Percentiles rank a stretch among this genome's conserved stretches.
Evolutionary conservation across 2,888 invertebrate species (phyloP).

Genomic region (Apodemia zela): DNA sequence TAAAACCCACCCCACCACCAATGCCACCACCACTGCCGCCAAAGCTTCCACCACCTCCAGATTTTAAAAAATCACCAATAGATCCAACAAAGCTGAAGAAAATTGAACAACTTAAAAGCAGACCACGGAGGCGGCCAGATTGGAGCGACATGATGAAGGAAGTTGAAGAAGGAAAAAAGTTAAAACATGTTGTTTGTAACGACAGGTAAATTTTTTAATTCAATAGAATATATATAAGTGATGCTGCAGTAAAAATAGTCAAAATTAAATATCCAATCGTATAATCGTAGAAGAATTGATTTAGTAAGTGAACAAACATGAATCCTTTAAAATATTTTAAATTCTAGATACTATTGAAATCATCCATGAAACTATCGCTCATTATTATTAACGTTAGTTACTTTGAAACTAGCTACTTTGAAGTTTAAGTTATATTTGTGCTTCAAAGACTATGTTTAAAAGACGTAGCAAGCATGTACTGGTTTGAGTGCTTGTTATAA

Average conservation of each 20-base stretch:
- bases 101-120: constrained; percentile 86
- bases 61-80: constrained; percentile 81
- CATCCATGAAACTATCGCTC: too few relatives aligned
- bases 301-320: too few relatives aligned
- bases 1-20: constrained; percentile 78
- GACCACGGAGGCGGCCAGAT: constrained; percentile 91
- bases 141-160: constrained; percentile 96
- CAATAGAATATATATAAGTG: neutral
- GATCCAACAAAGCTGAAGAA: constrained; percentile 82
- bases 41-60: constrained; percentile 80
- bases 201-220: constrained; percentile 79
- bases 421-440: too few relatives aligned
- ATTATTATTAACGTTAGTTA: too few relatives aligned
- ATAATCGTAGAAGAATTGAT: too few relatives aligned
- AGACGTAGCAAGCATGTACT: too few relatives aligned
- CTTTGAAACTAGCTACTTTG: too few relatives aligned
- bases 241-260: neutral
- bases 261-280: neutral
- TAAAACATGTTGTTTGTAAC: constrained; percentile 91
- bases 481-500: too few relatives aligned
- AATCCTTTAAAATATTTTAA: too few relatives aligned
- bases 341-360: too few relatives aligned
- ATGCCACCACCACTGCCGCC: constrained; percentile 88
- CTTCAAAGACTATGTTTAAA: too few relatives aligned
- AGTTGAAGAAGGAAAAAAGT: constrained; percentile 88